These are phyloP conservation scores for Lysandra coridon DNA, from an alignment of 2,888 invertebrate species.

Conservation along the genomic window DNA sequence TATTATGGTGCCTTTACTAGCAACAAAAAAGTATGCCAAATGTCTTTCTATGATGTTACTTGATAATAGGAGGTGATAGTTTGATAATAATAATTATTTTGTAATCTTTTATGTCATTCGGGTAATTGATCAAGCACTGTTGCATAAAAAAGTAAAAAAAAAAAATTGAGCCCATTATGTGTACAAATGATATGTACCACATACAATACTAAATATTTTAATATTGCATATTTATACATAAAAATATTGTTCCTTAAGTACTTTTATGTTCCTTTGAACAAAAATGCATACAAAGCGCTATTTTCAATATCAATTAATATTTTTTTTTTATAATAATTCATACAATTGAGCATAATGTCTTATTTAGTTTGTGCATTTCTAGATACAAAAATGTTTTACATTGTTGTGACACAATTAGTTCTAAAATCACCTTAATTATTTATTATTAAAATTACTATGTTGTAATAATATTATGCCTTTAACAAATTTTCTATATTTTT, in stretches of 20 bases:
- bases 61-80: background rate
- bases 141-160: background rate
- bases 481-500: background rate
- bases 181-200: slow-evolving; percentile 28
- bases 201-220: slow-evolving; percentile 5
- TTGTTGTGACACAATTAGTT: background rate
- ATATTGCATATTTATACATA: background rate
- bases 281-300: background rate
- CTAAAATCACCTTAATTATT: background rate
- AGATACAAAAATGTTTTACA: background rate
- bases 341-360: slow-evolving; percentile 9
- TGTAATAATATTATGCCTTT: background rate
- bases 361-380: slow-evolving; percentile 21
- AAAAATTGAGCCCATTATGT: slow-evolving; percentile 19
- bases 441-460: too few species aligned
- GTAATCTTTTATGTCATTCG: background rate
- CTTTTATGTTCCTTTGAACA: background rate
- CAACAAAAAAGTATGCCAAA: background rate
- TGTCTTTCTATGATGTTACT: background rate
- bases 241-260: slow-evolving; percentile 13
- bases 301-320: background rate
- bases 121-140: background rate
- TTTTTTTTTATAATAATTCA: background rate
- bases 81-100: background rate
- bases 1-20: background rate